phyloP scores from a whole-genome alignment of 2,888 invertebrate species.

The Oscheius sp. region DNA sequence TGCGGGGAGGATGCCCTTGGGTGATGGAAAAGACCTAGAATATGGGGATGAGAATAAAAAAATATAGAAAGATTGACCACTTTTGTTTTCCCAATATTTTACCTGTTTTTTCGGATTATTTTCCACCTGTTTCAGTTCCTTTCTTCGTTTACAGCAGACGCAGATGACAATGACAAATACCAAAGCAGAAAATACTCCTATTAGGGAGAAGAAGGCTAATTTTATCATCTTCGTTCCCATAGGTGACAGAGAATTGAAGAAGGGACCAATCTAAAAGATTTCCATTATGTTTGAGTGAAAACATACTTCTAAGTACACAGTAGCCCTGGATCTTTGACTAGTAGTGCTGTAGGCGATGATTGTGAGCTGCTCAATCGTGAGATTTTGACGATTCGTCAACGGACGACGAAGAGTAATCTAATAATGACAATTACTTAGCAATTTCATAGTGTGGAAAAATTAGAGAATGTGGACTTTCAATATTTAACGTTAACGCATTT shows the following conservation, averaged over 20 bases:
- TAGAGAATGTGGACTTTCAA: too few relatives aligned
- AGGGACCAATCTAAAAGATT: slow-evolving; percentile 39
- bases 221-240: slow-evolving; percentile 73
- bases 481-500: too few relatives aligned
- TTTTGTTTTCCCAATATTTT: background rate
- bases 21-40: slow-evolving; percentile 28
- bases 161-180: slow-evolving; percentile 76
- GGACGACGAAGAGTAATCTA: slow-evolving; percentile 41
- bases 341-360: slow-evolving; percentile 58
- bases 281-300: background rate
- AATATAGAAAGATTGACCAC: background rate
- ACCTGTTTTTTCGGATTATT: slow-evolving; percentile 35
- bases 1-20: slow-evolving; percentile 3
- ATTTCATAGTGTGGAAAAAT: too few relatives aligned
- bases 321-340: slow-evolving; percentile 38
- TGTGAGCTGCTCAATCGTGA: slow-evolving; percentile 54
- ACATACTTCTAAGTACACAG: slow-evolving; percentile 55
- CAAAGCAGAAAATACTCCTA: slow-evolving; percentile 77
- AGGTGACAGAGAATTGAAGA: slow-evolving; percentile 74
- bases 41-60: background rate
- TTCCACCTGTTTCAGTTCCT: slow-evolving; percentile 33
- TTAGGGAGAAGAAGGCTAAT: slow-evolving; percentile 82
- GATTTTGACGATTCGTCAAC: slow-evolving; percentile 39
- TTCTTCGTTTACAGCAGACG: slow-evolving; percentile 39
- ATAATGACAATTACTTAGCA: too few relatives aligned